phyloP scores from a whole-genome alignment of 2,888 invertebrate species.

The Argyresthia goedartella region DNA sequence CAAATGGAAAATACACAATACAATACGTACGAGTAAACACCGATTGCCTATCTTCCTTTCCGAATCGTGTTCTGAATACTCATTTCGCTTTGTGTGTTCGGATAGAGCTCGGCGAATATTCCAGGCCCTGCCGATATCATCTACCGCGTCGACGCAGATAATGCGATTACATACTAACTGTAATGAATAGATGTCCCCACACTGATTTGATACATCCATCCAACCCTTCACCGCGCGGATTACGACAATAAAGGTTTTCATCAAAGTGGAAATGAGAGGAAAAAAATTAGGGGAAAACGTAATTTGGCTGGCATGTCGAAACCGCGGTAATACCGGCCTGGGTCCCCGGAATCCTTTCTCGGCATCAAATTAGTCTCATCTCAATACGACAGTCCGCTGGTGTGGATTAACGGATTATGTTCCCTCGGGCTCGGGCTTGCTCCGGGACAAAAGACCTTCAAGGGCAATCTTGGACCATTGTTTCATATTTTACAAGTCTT shows the following conservation, averaged over 20 bases:
- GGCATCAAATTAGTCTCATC: slow-evolving; percentile 35
- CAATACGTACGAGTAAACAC: too few relatives aligned
- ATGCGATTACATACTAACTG: too few relatives aligned
- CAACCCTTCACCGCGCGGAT: slow-evolving; percentile 13
- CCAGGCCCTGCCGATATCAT: too few relatives aligned
- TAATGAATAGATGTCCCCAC: too few relatives aligned
- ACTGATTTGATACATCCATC: not conserved
- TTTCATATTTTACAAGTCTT: too few relatives aligned
- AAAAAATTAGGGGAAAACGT: slow-evolving; percentile 28
- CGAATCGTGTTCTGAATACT: too few relatives aligned
- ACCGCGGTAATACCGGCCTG: slow-evolving; percentile 24
- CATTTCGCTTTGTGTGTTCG: too few relatives aligned
- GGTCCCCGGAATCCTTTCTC: slow-evolving; percentile 37
- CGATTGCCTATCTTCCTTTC: too few relatives aligned
- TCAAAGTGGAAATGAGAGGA: slow-evolving; percentile 32
- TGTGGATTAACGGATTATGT: slow-evolving; percentile 25
- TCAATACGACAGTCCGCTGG: slow-evolving; percentile 6
- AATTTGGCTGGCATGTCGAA: slow-evolving; percentile 41
- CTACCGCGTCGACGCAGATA: too few relatives aligned
- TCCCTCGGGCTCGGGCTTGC: slow-evolving; percentile 7
- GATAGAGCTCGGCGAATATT: too few relatives aligned
- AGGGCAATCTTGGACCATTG: too few relatives aligned
- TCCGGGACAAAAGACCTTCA: slow-evolving; percentile 19
- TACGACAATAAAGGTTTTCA: slow-evolving; percentile 34
- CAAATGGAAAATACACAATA: too few relatives aligned